These are phyloP conservation scores for Clarias platycephalus DNA, from an alignment of 2,797 vertebrate genomes.

Conservation along the genomic window DNA sequence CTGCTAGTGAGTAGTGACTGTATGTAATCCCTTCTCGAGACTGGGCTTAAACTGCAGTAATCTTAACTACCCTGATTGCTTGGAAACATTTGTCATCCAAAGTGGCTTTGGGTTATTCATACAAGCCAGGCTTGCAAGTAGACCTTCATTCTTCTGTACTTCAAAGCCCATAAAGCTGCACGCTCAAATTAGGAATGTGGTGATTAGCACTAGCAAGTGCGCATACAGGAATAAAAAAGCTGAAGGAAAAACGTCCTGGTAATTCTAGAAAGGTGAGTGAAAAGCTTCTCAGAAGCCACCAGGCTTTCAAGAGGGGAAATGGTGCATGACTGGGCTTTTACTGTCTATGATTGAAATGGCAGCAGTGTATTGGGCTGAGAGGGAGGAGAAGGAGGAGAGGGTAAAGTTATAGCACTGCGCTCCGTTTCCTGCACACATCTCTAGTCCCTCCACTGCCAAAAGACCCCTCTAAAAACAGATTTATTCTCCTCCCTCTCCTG, in stretches of 20 bases:
- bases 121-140: neutral
- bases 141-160: neutral
- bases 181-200: slow-evolving; percentile 10
- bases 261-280: slow-evolving; percentile 51
- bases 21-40: neutral
- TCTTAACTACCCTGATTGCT: neutral
- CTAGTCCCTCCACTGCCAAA: slow-evolving; percentile 23
- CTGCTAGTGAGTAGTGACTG: neutral
- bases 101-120: neutral
- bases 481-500: slow-evolving; percentile 33
- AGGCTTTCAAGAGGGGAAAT: slow-evolving; percentile 60
- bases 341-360: slow-evolving; percentile 47
- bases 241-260: slow-evolving; percentile 16
- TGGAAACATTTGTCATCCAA: neutral
- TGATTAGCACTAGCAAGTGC: slow-evolving; percentile 7
- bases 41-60: neutral
- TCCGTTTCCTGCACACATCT: slow-evolving; percentile 37
- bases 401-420: slow-evolving; percentile 36
- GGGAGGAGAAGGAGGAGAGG: neutral
- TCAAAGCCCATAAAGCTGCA: slow-evolving; percentile 8
- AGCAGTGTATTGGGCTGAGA: slow-evolving; percentile 1
- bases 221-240: slow-evolving; percentile 13
- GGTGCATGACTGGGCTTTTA: slow-evolving; percentile 51
- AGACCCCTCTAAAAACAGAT: slow-evolving; percentile 39
- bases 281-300: slow-evolving; percentile 48